Evolutionary conservation across 1,140 invertebrate species (phyloP).

Genomic region (Coenobita brevimanus): DNA sequence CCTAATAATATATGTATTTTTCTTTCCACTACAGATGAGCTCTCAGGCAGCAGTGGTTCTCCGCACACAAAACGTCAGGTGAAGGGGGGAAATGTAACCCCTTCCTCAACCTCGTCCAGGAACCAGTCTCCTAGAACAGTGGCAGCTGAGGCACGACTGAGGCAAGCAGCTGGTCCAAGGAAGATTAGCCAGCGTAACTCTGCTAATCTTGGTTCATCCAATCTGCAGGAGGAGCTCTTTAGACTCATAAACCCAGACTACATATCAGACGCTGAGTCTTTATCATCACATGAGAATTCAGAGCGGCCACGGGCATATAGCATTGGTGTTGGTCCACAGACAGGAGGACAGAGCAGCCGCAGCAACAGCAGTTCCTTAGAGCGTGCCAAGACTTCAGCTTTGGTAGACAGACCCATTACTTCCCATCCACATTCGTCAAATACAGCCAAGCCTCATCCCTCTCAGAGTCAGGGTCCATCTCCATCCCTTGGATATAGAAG

Average conservation of each 20-base stretch:
- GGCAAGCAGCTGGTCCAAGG: slow-evolving; percentile 74
- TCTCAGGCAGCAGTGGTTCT: slow-evolving; percentile 58
- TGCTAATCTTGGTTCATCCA: slow-evolving; percentile 80
- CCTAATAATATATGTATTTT: neutral
- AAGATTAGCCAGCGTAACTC: slow-evolving; percentile 74
- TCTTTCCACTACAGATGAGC: slow-evolving; percentile 41
- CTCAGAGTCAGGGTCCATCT: neutral
- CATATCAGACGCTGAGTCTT: slow-evolving; percentile 72
- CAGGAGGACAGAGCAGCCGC: slow-evolving; percentile 14
- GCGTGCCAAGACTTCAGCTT: neutral
- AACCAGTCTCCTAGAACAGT: slow-evolving; percentile 63
- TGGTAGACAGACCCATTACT: slow-evolving; percentile 17
- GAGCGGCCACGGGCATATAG: slow-evolving; percentile 40
- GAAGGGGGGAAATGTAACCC: slow-evolving; percentile 55
- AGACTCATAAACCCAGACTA: slow-evolving; percentile 91
- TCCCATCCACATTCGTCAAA: neutral
- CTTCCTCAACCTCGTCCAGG: slow-evolving; percentile 58
- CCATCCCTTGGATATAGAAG: neutral
- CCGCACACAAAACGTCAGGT: slow-evolving; percentile 38
- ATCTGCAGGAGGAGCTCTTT: slow-evolving; percentile 90
- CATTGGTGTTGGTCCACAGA: neutral
- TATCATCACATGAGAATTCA: slow-evolving; percentile 22
- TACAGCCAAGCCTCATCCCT: slow-evolving; percentile 4
- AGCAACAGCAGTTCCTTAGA: slow-evolving; percentile 42
- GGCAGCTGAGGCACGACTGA: slow-evolving; percentile 51